Evolutionary conservation across 2,113 vertebrate species (phyloP).

Genomic region (Oncorhynchus kisutch): DNA sequence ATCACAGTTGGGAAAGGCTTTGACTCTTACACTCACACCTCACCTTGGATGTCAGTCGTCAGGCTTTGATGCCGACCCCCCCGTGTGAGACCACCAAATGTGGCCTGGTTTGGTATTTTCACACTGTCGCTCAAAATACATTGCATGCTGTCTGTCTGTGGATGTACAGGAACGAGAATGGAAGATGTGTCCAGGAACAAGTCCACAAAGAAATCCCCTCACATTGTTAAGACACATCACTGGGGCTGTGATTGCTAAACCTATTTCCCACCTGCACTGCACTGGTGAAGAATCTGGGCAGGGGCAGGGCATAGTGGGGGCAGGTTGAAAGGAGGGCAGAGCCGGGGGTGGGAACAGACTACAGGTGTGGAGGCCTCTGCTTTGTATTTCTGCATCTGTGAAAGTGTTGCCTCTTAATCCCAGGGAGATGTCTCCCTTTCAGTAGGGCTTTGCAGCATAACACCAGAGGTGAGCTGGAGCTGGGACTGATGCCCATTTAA

Average conservation of each 20-base stretch:
- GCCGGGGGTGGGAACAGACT: background rate
- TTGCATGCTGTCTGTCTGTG: background rate
- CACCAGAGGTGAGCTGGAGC: background rate
- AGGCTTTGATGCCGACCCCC: background rate
- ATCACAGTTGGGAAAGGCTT: background rate
- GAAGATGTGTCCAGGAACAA: background rate
- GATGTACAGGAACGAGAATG: background rate
- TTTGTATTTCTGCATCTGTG: background rate
- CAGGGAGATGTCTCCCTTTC: background rate
- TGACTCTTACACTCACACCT: background rate
- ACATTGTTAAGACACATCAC: too few relatives aligned
- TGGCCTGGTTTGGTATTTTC: background rate
- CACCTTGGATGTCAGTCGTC: background rate
- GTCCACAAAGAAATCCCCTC: too few relatives aligned
- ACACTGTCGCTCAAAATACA: background rate
- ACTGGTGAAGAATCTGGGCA: background rate
- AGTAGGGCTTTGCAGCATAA: background rate
- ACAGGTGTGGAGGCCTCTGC: background rate
- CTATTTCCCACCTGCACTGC: too few relatives aligned
- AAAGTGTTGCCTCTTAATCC: conserved; percentile 11
- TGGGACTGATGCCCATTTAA: background rate
- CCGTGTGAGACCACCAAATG: background rate
- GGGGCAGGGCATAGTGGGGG: background rate
- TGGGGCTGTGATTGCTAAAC: too few relatives aligned
- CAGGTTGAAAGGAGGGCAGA: background rate